Conservation (phyloP, 64 coral and sea anemone genomes). For the Platygyra sinensis region DNA sequence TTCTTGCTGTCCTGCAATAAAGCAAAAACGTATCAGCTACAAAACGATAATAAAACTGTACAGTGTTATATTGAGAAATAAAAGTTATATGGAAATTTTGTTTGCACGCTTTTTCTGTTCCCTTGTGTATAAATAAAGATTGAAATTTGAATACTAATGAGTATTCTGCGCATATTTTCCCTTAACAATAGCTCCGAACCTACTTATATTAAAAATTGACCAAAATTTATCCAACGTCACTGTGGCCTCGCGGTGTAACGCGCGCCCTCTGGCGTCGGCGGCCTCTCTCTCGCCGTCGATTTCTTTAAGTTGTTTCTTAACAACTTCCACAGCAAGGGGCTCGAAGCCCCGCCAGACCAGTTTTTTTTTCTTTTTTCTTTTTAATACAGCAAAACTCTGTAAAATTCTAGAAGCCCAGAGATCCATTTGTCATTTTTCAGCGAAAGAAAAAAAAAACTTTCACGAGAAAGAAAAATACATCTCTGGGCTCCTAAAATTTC, state of each 20-base stretch:
- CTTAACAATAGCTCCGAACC: not conserved
- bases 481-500: not conserved
- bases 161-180: not conserved
- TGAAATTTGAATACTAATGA: not conserved
- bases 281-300: no score
- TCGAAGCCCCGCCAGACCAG: no score
- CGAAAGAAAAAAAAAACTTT: no score
- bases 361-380: no score
- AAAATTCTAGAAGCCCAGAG: not conserved
- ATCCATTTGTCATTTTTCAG: not conserved
- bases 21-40: no score
- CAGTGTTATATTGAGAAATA: not conserved
- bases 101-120: not conserved
- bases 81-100: not conserved
- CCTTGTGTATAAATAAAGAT: not conserved
- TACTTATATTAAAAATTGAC: not conserved
- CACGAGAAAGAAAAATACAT: not conserved
- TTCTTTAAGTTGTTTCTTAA: no score
- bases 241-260: conserved; percentile 11
- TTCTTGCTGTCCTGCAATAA: no score
- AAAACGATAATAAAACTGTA: no score
- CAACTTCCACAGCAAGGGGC: no score
- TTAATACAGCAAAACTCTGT: no score
- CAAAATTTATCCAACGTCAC: not conserved
- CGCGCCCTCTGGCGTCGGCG: no score